Evolutionary conservation across 2,113 vertebrate genomes (phyloP).

Genomic region (Coregonus clupeaformis): DNA sequence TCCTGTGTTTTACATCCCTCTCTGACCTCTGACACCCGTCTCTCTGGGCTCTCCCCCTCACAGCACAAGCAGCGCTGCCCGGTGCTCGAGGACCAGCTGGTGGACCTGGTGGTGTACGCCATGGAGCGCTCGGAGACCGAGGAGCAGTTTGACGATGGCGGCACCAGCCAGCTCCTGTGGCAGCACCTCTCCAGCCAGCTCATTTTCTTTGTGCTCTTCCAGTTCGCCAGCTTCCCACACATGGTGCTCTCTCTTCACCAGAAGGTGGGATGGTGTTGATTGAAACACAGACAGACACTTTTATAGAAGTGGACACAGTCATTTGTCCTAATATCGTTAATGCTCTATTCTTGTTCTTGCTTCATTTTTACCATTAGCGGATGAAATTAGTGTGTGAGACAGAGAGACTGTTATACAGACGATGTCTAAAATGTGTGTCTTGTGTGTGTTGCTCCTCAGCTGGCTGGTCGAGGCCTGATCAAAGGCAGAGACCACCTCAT

Average conservation of each 20-base stretch:
- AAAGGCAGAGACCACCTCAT: constrained; percentile 98
- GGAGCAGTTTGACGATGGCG: constrained; percentile 97
- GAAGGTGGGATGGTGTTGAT: constrained; percentile 77
- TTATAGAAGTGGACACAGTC: no score
- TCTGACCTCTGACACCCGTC: constrained; percentile 62
- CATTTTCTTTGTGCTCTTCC: constrained; percentile 99
- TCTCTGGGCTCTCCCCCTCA: constrained; percentile 73
- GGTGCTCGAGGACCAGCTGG: constrained; percentile 97
- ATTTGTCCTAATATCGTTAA: no score
- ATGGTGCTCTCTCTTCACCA: constrained; percentile 99
- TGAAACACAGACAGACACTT: no score
- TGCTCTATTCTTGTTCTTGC: no score
- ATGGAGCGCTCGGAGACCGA: constrained; percentile 99
- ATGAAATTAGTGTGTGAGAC: no score
- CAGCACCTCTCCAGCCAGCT: constrained; percentile 99
- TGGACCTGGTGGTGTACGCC: constrained; percentile 97
- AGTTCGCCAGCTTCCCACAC: constrained; percentile 98
- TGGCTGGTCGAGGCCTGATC: constrained; percentile 96
- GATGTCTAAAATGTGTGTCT: background rate
- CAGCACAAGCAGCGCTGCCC: constrained; percentile 99
- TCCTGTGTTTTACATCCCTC: background rate
- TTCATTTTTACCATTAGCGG: no score
- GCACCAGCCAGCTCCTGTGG: constrained; percentile 97
- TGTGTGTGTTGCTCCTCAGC: constrained; percentile 69
- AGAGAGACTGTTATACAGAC: background rate